Conservation (phyloP, 2,113 vertebrate genomes). For the Crocuta crocuta region DNA sequence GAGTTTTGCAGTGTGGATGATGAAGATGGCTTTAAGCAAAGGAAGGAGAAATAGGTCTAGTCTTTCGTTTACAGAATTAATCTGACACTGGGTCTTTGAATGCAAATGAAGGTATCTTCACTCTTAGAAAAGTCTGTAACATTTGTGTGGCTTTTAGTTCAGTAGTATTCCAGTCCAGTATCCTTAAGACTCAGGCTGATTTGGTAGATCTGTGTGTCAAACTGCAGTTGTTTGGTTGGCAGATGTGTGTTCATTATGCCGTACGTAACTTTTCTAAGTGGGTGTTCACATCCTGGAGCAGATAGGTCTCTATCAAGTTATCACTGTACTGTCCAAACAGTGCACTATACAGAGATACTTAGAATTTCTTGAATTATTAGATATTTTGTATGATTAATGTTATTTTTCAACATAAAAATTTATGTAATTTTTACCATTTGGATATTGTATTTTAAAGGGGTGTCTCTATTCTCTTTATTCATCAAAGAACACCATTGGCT, state of each 20-base stretch:
- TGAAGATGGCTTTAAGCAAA: neutral
- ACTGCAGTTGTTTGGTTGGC: neutral
- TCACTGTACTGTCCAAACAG: neutral
- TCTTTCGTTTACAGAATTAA: neutral
- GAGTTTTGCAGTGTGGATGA: neutral
- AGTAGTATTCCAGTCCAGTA: neutral
- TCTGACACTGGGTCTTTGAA: neutral
- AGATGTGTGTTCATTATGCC: neutral
- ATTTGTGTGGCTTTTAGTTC: neutral
- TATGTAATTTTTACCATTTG: neutral
- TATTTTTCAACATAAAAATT: neutral
- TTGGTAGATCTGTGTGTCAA: neutral
- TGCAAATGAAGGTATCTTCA: neutral
- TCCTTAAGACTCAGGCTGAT: neutral
- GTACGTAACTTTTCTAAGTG: neutral
- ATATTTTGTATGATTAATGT: neutral
- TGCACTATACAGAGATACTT: neutral
- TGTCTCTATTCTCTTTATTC: neutral
- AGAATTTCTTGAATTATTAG: constrained; percentile 5
- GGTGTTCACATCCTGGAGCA: neutral
- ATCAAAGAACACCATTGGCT: neutral
- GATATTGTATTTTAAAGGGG: neutral
- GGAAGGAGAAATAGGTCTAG: neutral
- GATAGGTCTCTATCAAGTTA: neutral
- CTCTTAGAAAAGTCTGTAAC: neutral